Base-by-base conservation (phyloP, 2,888 invertebrate species). In the Pristionchus arcanus region DNA sequence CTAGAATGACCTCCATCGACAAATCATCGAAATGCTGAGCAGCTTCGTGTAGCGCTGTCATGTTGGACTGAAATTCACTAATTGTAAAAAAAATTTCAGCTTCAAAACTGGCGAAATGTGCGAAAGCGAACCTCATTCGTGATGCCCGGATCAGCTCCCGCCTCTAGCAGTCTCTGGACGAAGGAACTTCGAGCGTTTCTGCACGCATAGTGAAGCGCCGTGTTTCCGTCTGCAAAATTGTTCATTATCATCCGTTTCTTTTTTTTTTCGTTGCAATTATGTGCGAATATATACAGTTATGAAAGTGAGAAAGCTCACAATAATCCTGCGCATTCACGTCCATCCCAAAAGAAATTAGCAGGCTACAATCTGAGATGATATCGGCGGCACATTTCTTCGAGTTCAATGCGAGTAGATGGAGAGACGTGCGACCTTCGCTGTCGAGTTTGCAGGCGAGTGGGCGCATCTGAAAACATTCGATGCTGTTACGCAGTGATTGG, bases 1-100 rank as follows among this genome's bases (percentile, higher is more conserved):
- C 94, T 49, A 96, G 97, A 11, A 99, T 96, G 55, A 97, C 97
- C 94, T 97, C 97, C 7, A 98, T 98, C 0, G 98, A 98, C 93
- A 98, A 98, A 0, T 97, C 97, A 94, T 98, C 98, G 95, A 98
- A 98, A 11, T 98, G 98, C 2, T 98, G 98, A 0, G 98, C 98
- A 0, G 98, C 98, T 98, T 98, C 99, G 95, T 99, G 99, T 21
- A 99, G 96, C 0, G 98, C 98, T 0, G 98, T 98, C 95, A 98
- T 98, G 84, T 95, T 96, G 21, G n/a, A 4, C 87, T 87, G 71
- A 42, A 42, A n/a, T 4, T 19, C 4, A 21, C n/a, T 31, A 3
- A 59, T 21, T 25, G 7, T 42, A 2, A 37, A 28, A 7, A 7
- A 37, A 59, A 25, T 53, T 21, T n/a, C 16, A 34, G 15, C 15